Base-by-base conservation (phyloP, 2,113 vertebrate genomes). In the Erythrocercus mccallii region DNA sequence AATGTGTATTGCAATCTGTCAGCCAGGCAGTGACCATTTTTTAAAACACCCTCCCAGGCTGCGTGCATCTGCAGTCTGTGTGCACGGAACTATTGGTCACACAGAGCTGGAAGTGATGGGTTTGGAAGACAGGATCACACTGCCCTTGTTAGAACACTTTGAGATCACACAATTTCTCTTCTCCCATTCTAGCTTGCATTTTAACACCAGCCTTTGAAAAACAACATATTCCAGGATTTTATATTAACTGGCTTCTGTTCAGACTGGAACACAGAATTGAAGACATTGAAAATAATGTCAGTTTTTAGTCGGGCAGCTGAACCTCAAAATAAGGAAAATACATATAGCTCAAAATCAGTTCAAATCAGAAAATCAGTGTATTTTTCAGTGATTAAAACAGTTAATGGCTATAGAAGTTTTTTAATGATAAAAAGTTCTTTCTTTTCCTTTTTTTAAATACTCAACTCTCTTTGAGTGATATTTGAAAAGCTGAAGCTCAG, bases 1-100 rank as follows among this genome's bases (percentile, higher is more conserved):
- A 93, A 93, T 70, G 78, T 82, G 81, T 50, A 37, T 20, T 70
- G 78, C 45, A 88, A 95, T 95, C 81, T 91, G 74, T 95, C 91
- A 94, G 8, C 30, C 38, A 80, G 47, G 62, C 81, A 95, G 56
- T 51, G 70, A 20, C 31, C 47, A 38, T 38, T 54, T 68, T 87
- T 86, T 44, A n/a, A 35, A 88, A 60, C 15, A 19, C 17, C 14
- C 21, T 89, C 33, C 27, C 25, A 31, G 68, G 50, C 58, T 54
- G 25, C 0, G 0, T 58, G 28, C 48, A 35, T 70, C 38, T 60
- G 44, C n/a, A 64, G 38, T 62, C 33, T 92, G 47, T 56, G 58
- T 68, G 81, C 17, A 54, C 65, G 53, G 48, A 76, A 24, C 19
- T 74, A 48, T 47, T 71, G 33, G 14, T 77, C 71, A 54, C 6